Evolutionary conservation across 2,113 vertebrate genomes (phyloP), one percentile per base, ranked within the genome.

Genomic region (Puntigrus tetrazona): DNA sequence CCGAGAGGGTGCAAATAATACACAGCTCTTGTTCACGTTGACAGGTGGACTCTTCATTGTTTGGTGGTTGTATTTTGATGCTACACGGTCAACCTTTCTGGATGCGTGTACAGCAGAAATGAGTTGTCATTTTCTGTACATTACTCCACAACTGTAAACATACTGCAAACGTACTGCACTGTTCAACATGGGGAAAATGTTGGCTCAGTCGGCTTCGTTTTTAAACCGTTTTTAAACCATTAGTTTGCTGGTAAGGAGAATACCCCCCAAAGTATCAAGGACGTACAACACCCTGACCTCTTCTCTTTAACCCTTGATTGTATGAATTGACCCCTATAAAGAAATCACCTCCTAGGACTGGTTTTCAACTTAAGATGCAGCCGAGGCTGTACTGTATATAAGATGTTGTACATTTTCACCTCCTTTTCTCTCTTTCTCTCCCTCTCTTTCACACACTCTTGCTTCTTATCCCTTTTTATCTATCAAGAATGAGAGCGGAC

Each of bases 361-460:
- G 96, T 99, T 98, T 98, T 98, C 96, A 97, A 96, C 96, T 97
- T 97, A 96, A 96, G 96, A 95, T 93, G 95, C 97, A 96, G 97
- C 96, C 91, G 91, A 91, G 86, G 97, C 97, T 98, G 97, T 97
- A 95, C 95, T 97, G 95, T 98, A 98, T 97, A 97, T 97, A 96
- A 97, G 96, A 98, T 93, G 96, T 97, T 99, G 98, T 99, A 99
- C 97, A 99, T 98, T 79, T 98, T 97, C 96, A 98, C 96, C 96
- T 97, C 95, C 94, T 96, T 93, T 92, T 95, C 93, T 90, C 91
- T 95, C 95, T 95, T 94, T 95, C 95, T 94, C 90, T 81, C 88
- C 89, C 92, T 91, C 94, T 94, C 95, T 96, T 95, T 96, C 96
- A 96, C 94, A 91, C 87, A 90, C 87, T 91, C 82, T 87, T 87